A percentile compares a stretch with the other conserved stretches of the same genome.
Conservation (phyloP, 2,888 invertebrate species). For the Limnephilus lunatus region DNA sequence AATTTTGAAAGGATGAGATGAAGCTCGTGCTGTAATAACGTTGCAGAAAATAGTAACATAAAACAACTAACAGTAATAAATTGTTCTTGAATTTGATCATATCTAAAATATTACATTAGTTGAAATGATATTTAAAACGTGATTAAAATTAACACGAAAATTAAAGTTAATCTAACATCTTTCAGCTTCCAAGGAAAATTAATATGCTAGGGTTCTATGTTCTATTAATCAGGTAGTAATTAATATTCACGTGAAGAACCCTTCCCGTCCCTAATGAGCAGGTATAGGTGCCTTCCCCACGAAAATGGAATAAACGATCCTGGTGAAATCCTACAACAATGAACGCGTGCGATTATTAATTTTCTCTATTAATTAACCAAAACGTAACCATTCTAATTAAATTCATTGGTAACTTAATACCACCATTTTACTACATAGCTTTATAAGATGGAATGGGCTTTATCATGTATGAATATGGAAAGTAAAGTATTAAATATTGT, state of each 20-base stretch:
- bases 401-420: background rate
- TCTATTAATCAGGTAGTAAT: background rate
- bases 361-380: background rate
- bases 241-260: background rate
- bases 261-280: background rate
- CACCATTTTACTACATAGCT: background rate
- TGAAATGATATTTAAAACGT: background rate
- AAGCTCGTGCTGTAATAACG: background rate
- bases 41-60: background rate
- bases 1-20: background rate
- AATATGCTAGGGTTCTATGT: background rate
- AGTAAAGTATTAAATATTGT: background rate
- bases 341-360: background rate
- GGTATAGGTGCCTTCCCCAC: background rate
- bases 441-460: background rate
- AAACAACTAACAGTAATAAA: too few species aligned
- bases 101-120: background rate
- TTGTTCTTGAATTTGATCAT: too few species aligned
- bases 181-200: background rate
- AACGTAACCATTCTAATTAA: background rate
- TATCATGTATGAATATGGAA: background rate
- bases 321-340: background rate
- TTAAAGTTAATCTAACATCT: background rate
- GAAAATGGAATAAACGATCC: background rate
- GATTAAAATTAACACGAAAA: background rate